Conservation (phyloP, 2,888 invertebrate genomes). For the Kryphioiulus occultus region DNA sequence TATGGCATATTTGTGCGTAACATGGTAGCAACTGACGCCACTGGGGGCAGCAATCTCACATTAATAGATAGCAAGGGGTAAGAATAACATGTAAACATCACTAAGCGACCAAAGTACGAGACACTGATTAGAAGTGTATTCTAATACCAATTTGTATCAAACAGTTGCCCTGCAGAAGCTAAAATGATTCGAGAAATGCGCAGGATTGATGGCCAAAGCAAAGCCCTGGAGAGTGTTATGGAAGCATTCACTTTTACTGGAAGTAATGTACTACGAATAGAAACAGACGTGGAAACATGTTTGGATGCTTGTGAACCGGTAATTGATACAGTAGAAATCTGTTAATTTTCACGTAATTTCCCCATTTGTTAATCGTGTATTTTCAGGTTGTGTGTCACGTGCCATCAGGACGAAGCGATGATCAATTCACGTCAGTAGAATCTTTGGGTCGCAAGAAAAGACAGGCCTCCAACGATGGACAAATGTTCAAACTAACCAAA, state of each 20-base stretch:
- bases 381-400: constrained; percentile 56
- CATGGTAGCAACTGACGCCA: constrained; percentile 54
- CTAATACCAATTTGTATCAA: background rate
- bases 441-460: constrained; percentile 55
- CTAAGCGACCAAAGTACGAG: background rate
- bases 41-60: constrained; percentile 56
- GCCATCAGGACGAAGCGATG: constrained; percentile 56
- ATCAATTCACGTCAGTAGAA: constrained; percentile 56
- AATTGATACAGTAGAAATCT: background rate
- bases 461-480: background rate
- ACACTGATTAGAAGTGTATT: background rate
- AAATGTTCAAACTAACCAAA: constrained; percentile 53
- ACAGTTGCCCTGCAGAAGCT: constrained; percentile 57
- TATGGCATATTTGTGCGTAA: constrained; percentile 49
- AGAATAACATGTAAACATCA: constrained; percentile 31
- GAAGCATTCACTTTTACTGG: constrained; percentile 58
- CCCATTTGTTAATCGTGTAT: background rate
- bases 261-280: constrained; percentile 55
- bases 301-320: constrained; percentile 57
- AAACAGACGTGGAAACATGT: constrained; percentile 58
- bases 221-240: constrained; percentile 57
- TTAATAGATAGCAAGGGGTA: constrained; percentile 57
- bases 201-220: constrained; percentile 56
- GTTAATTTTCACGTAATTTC: background rate
- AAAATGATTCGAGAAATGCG: constrained; percentile 58